Evolutionary conservation across 2,888 invertebrate species (phyloP).

Genomic region (Melieria crassipennis): DNA sequence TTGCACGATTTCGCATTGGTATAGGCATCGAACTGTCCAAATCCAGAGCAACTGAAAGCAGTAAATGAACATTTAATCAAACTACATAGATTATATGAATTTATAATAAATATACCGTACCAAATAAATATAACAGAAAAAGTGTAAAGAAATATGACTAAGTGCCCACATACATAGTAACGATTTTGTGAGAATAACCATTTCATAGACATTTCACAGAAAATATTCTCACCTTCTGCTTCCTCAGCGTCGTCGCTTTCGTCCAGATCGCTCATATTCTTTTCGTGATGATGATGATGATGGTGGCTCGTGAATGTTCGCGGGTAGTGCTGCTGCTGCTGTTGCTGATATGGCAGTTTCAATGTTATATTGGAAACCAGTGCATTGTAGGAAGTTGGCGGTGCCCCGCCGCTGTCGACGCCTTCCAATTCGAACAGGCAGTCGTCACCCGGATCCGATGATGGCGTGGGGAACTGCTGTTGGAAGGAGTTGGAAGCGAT

Average conservation of each 20-base stretch:
- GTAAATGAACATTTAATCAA: too few species aligned
- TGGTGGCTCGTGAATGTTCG: constrained; percentile 23
- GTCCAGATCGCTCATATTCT: constrained; percentile 71
- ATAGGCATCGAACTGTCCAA: constrained; percentile 60
- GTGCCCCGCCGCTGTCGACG: constrained; percentile 47
- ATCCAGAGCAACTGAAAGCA: constrained; percentile 61
- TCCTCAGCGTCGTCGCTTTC: constrained; percentile 81
- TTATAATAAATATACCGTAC: constrained; percentile 8
- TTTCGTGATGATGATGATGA: constrained; percentile 37
- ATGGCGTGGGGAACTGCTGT: constrained; percentile 46
- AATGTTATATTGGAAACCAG: constrained; percentile 33
- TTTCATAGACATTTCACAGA: neutral
- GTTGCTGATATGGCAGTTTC: constrained; percentile 41
- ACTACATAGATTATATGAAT: constrained; percentile 1
- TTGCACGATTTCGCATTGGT: constrained; percentile 45
- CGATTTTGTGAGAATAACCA: too few species aligned
- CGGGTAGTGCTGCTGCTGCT: constrained; percentile 39
- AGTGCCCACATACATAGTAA: too few species aligned
- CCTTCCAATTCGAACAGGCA: constrained; percentile 84
- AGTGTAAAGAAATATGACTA: neutral
- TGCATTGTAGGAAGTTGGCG: constrained; percentile 13
- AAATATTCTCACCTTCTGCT: constrained; percentile 74
- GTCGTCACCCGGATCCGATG: constrained; percentile 70
- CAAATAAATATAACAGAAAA: neutral
- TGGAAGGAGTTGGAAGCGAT: constrained; percentile 40